These are phyloP conservation scores for Donacobius atricapilla DNA, from an alignment of 2,113 vertebrate genomes.

Conservation along the genomic window DNA sequence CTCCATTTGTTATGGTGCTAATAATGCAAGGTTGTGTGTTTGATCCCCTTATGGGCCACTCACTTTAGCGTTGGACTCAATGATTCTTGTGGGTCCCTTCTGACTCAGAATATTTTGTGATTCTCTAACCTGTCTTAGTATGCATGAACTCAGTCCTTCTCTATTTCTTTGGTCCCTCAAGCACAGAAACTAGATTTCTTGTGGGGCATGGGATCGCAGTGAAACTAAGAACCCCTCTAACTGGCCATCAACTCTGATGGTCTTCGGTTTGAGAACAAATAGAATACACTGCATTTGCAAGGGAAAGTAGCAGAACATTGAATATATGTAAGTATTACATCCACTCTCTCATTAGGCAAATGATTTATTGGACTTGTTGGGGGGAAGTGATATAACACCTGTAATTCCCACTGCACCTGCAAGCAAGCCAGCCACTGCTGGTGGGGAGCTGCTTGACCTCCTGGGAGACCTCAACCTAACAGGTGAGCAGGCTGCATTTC, in stretches of 20 bases:
- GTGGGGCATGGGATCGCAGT: background rate
- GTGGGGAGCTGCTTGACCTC: constrained; percentile 94
- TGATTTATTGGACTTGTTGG: constrained; percentile 94
- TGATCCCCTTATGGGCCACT: background rate
- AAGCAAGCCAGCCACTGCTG: constrained; percentile 87
- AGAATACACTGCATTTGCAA: background rate
- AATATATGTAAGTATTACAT: constrained; percentile 7
- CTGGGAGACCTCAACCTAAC: constrained; percentile 91
- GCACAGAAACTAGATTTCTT: background rate
- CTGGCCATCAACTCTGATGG: background rate
- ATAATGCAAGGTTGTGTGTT: background rate
- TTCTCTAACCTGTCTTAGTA: background rate
- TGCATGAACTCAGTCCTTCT: background rate
- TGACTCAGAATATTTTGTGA: background rate
- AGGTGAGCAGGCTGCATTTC: constrained; percentile 71
- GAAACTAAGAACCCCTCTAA: background rate
- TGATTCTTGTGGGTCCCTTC: background rate
- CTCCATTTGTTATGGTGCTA: background rate
- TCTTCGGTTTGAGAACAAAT: background rate
- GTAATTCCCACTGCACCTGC: constrained; percentile 88
- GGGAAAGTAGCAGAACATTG: background rate
- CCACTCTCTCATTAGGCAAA: constrained; percentile 80
- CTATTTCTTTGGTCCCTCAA: background rate
- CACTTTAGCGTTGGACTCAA: background rate
- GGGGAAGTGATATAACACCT: constrained; percentile 88